Evolutionary conservation across 1,140 invertebrate genomes (phyloP), one percentile per base, ranked within the genome.

Genomic region (Arion vulgaris): DNA sequence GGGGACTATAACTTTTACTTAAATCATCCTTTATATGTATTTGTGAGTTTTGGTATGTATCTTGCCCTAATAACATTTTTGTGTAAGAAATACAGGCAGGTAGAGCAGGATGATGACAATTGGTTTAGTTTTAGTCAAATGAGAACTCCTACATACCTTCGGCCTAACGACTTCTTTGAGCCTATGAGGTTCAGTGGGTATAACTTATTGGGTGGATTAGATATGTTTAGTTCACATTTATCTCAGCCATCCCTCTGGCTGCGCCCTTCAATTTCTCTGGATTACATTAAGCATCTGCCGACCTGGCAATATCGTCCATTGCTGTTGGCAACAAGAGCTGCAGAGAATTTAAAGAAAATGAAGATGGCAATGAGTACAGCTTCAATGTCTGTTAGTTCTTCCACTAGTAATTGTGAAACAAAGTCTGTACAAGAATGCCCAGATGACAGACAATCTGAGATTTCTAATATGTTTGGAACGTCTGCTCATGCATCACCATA

Each of bases 241-340:
- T 80, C 76, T 9, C 57, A 80, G 39, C 80, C 81, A 17, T 73
- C 84, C 17, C 53, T 85, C 28, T 83, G 81, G 92, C 87, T 94
- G 15, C 91, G 92, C 69, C 92, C 94, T 15, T 88, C 92, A 38
- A 85, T 92, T 34, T 89, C 89, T 15, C 87, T 78, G 28, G 93
- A 94, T 71, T 94, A 94, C 84, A 92, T 94, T 36, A 92, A 93
- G 75, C 87, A 93, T 71, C 87, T 94, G n/a, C 94, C 93, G 13
- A 90, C 92, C 11, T 94, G 94, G 94, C 90, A 86, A n/a, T 92
- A 91, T 83, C 80, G 57, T 26, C 62, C 76, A 38, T 26, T 72
- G 36, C 45, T 49, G 0, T 32, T 82, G 41, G 76, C 45, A 71
- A 73, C 79, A 79, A 15, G 36, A 77, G 82, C 83, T 32, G 36